Evolutionary conservation across 92 coral and sea anemone genomes (phyloP), one percentile per base, ranked within the genome.

Genomic region (Umimayanthus chanpuru): DNA sequence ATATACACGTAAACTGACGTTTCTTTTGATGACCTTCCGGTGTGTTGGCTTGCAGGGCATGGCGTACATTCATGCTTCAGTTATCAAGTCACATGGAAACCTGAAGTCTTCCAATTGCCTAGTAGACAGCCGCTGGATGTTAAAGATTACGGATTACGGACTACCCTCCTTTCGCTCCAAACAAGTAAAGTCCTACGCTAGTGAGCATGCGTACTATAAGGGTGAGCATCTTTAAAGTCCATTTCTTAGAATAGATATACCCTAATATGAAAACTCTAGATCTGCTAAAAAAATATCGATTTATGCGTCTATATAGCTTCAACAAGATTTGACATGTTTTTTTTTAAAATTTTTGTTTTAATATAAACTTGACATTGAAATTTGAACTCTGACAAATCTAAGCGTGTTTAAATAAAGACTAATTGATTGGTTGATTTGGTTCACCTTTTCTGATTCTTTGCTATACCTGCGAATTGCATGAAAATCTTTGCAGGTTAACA

Each of bases 111-210:
- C 97, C 41, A 97, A 97, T 85, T 97, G 99, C 73, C 58, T 97
- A 76, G 96, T 97, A 21, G 99, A 97, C 79, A 97, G 97, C 91
- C 98, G 99, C 74, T 97, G 99, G 99, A 96, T 95, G 50, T 89
- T 97, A 68, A 97, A 95, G 88, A 92, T 97, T 72, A 90, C 99
- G 15, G 99, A 97, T 89, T 97, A 94, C 87, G 99, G 99, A 70
- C 93, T 97, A 68, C 93, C 94, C 20, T 92, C 99, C 0, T 97
- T 97, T 73, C 92, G 93, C 77, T 94, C 96, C 32, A 97, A 97
- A 81, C 99, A 97, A 88, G 86, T 92, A 15, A 97, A 95, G 79
- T 93, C 97, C 12, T 97, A 92, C 86, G 90, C 96, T 32, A 92
- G 96, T 15, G 98, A 97, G 74, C 85, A 85, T 73, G 96, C 94